phyloP scores from a whole-genome alignment of 2,113 vertebrate species.

The Callipepla californica region DNA sequence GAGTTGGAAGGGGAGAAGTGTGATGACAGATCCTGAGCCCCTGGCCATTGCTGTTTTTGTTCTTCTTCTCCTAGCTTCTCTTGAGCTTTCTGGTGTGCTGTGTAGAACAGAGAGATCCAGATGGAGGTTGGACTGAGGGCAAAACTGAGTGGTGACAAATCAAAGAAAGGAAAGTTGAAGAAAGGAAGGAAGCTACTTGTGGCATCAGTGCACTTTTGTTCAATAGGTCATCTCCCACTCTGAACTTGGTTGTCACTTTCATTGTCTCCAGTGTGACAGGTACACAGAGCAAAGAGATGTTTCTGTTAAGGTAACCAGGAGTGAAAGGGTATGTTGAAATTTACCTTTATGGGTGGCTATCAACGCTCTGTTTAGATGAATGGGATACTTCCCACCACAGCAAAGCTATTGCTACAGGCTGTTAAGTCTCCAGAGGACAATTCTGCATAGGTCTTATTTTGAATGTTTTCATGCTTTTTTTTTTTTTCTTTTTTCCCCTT shows the following conservation, averaged over 20 bases:
- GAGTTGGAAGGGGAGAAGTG: neutral
- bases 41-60: neutral
- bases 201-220: neutral
- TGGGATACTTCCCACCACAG: neutral
- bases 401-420: neutral
- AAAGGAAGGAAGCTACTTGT: neutral
- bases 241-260: neutral
- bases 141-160: neutral
- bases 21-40: neutral
- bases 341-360: neutral
- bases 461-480: neutral
- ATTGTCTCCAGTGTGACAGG: neutral
- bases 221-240: neutral
- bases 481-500: neutral
- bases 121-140: neutral
- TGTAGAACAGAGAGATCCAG: neutral
- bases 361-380: neutral
- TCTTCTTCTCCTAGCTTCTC: neutral
- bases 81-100: constrained; percentile 17
- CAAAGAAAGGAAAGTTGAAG: neutral
- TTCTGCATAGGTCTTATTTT: neutral
- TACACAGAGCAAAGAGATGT: neutral
- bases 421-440: neutral
- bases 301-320: constrained; percentile 22
- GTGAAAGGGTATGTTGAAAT: neutral